phyloP scores from a whole-genome alignment of 2,888 invertebrate genomes.

The Lepetodrilus schrolli region DNA sequence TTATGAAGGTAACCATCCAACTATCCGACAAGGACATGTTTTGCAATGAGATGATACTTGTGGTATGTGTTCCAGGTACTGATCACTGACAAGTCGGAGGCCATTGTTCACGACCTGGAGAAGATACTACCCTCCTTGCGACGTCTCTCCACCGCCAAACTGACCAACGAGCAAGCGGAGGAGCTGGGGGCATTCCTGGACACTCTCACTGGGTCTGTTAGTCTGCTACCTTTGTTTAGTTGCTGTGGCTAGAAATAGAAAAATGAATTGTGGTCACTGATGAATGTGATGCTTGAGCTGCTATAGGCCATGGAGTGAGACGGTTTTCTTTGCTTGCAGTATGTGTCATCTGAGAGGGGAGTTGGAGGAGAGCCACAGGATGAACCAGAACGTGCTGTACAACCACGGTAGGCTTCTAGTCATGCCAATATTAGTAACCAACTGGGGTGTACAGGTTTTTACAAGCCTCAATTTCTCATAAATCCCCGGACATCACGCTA shows the following conservation, averaged over 20 bases:
- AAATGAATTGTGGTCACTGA: no score
- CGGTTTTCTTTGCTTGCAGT: slow-evolving; percentile 56
- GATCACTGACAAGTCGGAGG: slow-evolving; percentile 63
- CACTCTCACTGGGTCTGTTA: background rate
- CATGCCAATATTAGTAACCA: no score
- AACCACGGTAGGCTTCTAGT: slow-evolving; percentile 67
- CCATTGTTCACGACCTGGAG: slow-evolving; percentile 53
- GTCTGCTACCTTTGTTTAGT: no score
- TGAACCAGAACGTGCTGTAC: slow-evolving; percentile 70
- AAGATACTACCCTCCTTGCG: slow-evolving; percentile 56
- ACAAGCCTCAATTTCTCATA: no score
- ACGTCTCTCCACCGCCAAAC: slow-evolving; percentile 59
- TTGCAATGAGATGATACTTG: no score
- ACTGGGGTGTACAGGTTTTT: no score
- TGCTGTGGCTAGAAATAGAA: no score
- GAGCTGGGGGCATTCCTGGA: slow-evolving; percentile 42
- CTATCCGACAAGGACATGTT: no score
- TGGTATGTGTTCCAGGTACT: slow-evolving; percentile 54
- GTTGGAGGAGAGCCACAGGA: slow-evolving; percentile 61
- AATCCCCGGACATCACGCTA: no score
- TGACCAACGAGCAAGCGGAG: slow-evolving; percentile 56
- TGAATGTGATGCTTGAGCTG: no score
- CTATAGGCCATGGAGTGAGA: no score
- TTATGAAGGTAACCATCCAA: no score
- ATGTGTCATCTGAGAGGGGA: slow-evolving; percentile 66